Evolutionary conservation across 2,888 invertebrate species (phyloP).

Genomic region (Zygothrica quintamaculata): DNA sequence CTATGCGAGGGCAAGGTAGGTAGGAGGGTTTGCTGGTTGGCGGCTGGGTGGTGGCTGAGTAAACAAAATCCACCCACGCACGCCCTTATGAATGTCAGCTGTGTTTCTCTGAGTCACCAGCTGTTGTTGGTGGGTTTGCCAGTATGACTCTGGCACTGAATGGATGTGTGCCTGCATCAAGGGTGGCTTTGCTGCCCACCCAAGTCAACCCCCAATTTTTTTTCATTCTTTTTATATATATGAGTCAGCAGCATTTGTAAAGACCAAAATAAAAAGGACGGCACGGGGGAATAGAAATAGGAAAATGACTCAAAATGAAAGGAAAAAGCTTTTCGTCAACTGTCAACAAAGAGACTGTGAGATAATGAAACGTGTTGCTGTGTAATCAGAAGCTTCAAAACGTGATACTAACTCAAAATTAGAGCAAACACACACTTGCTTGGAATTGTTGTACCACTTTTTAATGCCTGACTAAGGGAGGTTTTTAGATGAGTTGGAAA

Average conservation of each 20-base stretch:
- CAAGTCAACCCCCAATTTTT: slow-evolving; percentile 17
- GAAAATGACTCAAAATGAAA: slow-evolving; percentile 43
- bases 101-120: slow-evolving; percentile 50
- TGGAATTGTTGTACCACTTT: slow-evolving; percentile 1
- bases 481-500: not conserved
- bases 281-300: too few relatives aligned
- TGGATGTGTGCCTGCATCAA: not conserved
- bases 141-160: not conserved
- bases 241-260: slow-evolving; percentile 43
- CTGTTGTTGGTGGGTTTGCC: slow-evolving; percentile 32
- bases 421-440: slow-evolving; percentile 36
- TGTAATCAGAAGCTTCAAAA: slow-evolving; percentile 47
- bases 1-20: not conserved
- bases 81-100: slow-evolving; percentile 30
- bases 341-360: slow-evolving; percentile 32
- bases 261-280: slow-evolving; percentile 7
- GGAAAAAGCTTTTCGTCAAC: slow-evolving; percentile 53
- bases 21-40: slow-evolving; percentile 15
- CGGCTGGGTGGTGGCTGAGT: slow-evolving; percentile 16
- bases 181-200: slow-evolving; percentile 21
- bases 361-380: slow-evolving; percentile 67
- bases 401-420: slow-evolving; percentile 64
- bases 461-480: not conserved
- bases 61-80: slow-evolving; percentile 50
- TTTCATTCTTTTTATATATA: too few relatives aligned